Evolutionary conservation across 2,113 vertebrate species (phyloP), one percentile per base, ranked within the genome.

Genomic region (Hemibagrus wyckioides): DNA sequence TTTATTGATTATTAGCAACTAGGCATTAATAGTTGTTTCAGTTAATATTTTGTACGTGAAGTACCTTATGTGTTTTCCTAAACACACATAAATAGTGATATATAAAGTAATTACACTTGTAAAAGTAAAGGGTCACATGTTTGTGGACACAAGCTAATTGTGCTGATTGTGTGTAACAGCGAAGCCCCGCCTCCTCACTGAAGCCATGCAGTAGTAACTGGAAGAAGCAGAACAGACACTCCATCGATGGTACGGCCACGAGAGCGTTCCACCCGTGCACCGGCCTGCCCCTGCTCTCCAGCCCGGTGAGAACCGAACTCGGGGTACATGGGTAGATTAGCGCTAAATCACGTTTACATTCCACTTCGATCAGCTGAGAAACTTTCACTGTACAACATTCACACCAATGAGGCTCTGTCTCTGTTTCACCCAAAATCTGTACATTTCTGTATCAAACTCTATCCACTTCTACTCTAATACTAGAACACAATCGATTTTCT

Each of bases 261-360:
- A 97, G 97, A 94, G 97, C 98, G 91, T 99, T 99, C 93, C 98
- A 99, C 90, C 98, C 98, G 79, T 96, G 95, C 92, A 99, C 98
- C 88, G 98, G 98, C 87, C 95, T 99, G 91, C 98, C 98, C 93
- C 96, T 99, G 85, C 97, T 99, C 90, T 99, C 98, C 89, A 99
- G 98, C 92, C 98, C 98, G 65, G 98, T 99, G 94, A 96, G 95
- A 77, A 56, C 17, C 36, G 52, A 10, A 56, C 77, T 80, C 21
- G 5, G 28, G 50, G 48, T 80, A 33, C 6, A 25, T 21, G 79
- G 54, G 19, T 28, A 25, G 79, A 25, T 80, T 36, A 14, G 23
- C 52, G 0, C 25, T 30, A 80, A 30, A 54, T 80, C 50, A 54
- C 71, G 44, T 6, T 1, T 6, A 50, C 41, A 7, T 25, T 76